These are phyloP conservation scores for Trichechus manatus DNA, from an alignment of 2,113 vertebrate genomes.

Conservation along the genomic window DNA sequence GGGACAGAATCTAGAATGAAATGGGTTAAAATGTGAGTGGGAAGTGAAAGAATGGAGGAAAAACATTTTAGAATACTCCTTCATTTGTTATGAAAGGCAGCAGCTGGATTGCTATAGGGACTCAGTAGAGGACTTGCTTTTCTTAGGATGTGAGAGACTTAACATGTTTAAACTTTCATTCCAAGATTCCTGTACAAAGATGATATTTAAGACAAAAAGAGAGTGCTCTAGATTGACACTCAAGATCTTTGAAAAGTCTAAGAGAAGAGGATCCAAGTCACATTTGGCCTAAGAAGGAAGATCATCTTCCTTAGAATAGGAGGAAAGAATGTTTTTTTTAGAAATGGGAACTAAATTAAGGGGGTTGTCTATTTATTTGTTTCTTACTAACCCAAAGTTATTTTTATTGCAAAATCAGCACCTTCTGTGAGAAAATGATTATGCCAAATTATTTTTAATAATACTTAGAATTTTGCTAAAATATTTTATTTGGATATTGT, in stretches of 20 bases:
- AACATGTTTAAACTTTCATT: background rate
- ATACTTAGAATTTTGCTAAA: background rate
- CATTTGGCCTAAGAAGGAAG: background rate
- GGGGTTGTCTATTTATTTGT: background rate
- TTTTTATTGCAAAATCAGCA: background rate
- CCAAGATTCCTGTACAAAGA: background rate
- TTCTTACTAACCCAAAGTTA: background rate
- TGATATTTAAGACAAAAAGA: background rate
- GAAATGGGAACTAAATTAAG: background rate
- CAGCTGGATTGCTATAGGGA: background rate
- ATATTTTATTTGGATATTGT: constrained; percentile 16
- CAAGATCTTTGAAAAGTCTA: background rate
- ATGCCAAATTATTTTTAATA: background rate
- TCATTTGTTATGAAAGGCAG: background rate
- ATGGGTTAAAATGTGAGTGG: background rate
- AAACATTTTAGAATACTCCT: background rate
- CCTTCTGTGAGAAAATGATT: background rate
- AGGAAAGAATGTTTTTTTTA: background rate
- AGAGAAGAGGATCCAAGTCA: background rate
- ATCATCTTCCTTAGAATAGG: background rate
- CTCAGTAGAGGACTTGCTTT: background rate
- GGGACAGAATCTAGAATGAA: background rate
- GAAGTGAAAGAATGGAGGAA: background rate
- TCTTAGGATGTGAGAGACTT: background rate
- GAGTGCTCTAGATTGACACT: background rate